Evolutionary conservation across 2,113 vertebrate genomes (phyloP), one percentile per base, ranked within the genome.

Genomic region (Calypte anna): DNA sequence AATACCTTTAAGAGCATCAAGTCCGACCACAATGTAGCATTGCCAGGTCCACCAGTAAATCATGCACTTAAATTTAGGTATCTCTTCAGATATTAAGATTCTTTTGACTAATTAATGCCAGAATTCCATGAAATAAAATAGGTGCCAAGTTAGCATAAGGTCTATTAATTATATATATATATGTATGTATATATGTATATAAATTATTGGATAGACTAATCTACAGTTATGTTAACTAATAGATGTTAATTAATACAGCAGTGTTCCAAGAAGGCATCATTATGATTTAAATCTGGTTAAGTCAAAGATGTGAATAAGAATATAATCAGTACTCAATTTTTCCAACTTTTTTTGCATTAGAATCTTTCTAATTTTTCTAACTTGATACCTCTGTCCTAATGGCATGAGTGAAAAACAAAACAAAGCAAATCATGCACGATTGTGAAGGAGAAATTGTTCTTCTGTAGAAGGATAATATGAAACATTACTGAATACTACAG

Each of bases 201-300:
- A 33, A 33, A 33, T 33, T 33, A 33, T 33, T 33, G 33, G 33
- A 33, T 33, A 33, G 33, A 33, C 33, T 33, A 33, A 33, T 33
- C 33, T 33, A 33, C 6, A 33, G 33, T 33, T 33, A 33, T 33
- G 9, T 69, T 85, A 89, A 82, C 20, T 68, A 68, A 72, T 68
- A 86, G 66, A 80, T 91, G 36, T 1, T 75, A 88, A 86, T 63
- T 64, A 83, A 89, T 51, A 84, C 24, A 84, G 22, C 7, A 82
- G 68, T 76, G 10, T 62, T 88, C 30, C 16, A 82, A 73, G 36
- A 72, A 79, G 33, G 5, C 64, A 14, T 0, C 12, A 62, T 72
- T 91, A 86, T 92, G 88, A 93, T 82, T 91, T 36, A 85, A 79
- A 82, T 46, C 11, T 54, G 36, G 7, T 68, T 72, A 79, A 89